Evolutionary conservation across 37 sponge, comb jelly and placozoan genomes (phyloP), one percentile per base, ranked within the genome.

Genomic region (Hexactinellida sp.): DNA sequence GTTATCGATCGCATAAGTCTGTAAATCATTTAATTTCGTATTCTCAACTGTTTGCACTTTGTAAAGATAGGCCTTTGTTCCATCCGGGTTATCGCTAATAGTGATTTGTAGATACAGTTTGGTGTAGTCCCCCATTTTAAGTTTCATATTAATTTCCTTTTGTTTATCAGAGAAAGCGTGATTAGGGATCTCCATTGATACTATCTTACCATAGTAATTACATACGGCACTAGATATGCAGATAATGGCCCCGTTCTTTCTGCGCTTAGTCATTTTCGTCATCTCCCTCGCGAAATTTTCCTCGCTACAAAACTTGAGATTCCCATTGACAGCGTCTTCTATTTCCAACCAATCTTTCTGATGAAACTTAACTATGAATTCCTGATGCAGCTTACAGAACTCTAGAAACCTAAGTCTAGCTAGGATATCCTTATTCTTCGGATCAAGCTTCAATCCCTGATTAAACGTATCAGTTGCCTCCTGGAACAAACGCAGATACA

Each of bases 121-220:
- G 32, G 3, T 10, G 34, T 63, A 63, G 3, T 63, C 76, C 30
- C 76, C 76, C 28, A 10, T 25, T 63, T 63, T 63, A n/a, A 63
- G 21, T n/a, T 63, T 63, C 76, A 10, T 25, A 63, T 63, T 63
- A n/a, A 63, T 63, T 7, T 63, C 76, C 34, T 63, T 63, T 23
- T 63, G 76, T 23, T 63, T n/a, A 1, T 63, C 28, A 63, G 76
- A 63, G 13, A 63, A 63, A 3, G 76, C 76, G 34, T 63, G 25
- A n/a, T 10, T 63, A 25, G 76, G 76, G 34, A 63, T 63, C 76
- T 63, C 76, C 76, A 63, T 63, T 63, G 76, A 63, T 63, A 63
- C 34, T 3, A 63, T 63, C 76, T 63, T 63, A 63, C 76, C 76
- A 28, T 21, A 63, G 34, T 25, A 63, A n/a, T 63, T 63, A 63